Conservation (phyloP, 2,797 vertebrate genomes). For the Rousettus madagascariensis region DNA sequence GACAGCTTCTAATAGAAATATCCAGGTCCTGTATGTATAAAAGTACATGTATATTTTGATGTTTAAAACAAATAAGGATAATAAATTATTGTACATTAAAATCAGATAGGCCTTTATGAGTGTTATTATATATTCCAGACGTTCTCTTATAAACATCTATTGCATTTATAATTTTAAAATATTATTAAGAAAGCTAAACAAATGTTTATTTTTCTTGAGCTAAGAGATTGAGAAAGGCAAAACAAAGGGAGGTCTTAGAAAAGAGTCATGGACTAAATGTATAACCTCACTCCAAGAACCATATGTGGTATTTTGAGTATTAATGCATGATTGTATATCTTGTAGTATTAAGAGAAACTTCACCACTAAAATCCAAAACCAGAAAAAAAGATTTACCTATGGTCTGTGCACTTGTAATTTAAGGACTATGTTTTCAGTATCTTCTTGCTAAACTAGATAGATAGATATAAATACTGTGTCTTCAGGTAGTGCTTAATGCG, state of each 20-base stretch:
- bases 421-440: not conserved
- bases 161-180: constrained; percentile 21
- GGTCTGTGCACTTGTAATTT: not conserved
- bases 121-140: not conserved
- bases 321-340: not conserved
- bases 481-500: not conserved
- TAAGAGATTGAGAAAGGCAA: not conserved
- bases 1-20: not conserved
- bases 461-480: not conserved
- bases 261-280: not conserved
- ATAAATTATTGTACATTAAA: constrained; percentile 39
- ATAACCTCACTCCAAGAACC: not conserved
- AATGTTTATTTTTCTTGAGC: not conserved
- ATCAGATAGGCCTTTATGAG: not conserved
- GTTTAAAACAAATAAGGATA: not conserved
- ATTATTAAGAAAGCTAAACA: not conserved
- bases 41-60: not conserved
- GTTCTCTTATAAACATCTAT: not conserved
- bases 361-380: not conserved
- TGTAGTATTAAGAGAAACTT: not conserved
- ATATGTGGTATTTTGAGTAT: not conserved
- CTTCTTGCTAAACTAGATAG: not conserved
- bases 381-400: not conserved
- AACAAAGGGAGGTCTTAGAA: not conserved
- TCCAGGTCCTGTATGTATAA: not conserved